Base-by-base conservation (phyloP, 2,797 vertebrate genomes). In the Centroberyx gerrardi region DNA sequence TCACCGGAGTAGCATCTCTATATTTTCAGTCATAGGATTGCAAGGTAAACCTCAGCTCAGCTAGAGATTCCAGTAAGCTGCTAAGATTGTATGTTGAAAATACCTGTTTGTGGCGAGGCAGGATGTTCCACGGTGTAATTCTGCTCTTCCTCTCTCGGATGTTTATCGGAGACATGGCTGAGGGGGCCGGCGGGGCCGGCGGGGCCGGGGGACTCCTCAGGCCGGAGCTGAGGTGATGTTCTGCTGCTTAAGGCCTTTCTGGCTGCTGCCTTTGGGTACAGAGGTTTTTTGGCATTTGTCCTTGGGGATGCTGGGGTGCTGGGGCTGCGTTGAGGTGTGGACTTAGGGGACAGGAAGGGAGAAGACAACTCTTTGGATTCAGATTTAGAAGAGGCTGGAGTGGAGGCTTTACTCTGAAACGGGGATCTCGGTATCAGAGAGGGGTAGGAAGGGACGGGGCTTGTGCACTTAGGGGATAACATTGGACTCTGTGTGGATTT, bases 21-120 rank as follows among this genome's bases (percentile, higher is more conserved):
- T 27, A 48, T 28, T 10, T 14, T 13, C 53, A 29, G 2, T 56
- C 1, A 49, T 44, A 10, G 38, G 38, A 54, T 36, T 6, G 2
- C 15, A 31, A 17, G 9, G 42, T 36, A 51, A 73, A 61, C 9
- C 42, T n/a, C 13, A 29, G 52, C 13, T 56, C 13, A 53, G 9
- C 42, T 44, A 53, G 31, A 27, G 22, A 38, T 22, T 65, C 38
- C 40, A 62, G 17, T 1, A 22, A 54, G 36, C n/a, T 31, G 31
- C 59, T 69, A 9, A 56, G 54, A 61, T 46, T 10, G 46, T 8
- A 44, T 27, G 27, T 15, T 65, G 0, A 4, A 76, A 42, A 52
- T 88, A 93, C 88, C 89, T 75, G 82, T 79, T 75, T 78, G 69
- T 60, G 38, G 28, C 0, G 65, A 76, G 33, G 22, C 33, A 29